Evolutionary conservation across 1,140 invertebrate species (phyloP).

Genomic region (Drosophila tani): DNA sequence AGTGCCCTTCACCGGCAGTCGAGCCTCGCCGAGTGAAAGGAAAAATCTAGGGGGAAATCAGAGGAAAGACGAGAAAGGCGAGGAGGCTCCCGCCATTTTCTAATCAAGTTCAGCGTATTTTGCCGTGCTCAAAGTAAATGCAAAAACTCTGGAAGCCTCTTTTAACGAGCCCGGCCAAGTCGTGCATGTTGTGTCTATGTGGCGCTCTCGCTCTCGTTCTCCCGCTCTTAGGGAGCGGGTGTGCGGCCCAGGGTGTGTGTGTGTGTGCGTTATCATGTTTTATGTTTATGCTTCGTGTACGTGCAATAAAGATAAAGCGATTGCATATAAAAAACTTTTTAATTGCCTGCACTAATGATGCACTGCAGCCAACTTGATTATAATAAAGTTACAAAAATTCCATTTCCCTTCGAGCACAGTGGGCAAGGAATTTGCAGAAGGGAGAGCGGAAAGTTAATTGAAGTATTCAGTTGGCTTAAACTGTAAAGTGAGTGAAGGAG

Average conservation of each 20-base stretch:
- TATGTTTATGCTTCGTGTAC: constrained; percentile 80
- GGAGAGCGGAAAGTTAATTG: not conserved
- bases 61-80: no score
- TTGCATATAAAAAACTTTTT: constrained; percentile 81
- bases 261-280: constrained; percentile 71
- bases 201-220: not conserved
- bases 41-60: not conserved
- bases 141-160: constrained; percentile 51
- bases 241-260: constrained; percentile 8
- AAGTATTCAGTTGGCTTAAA: not conserved
- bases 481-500: not conserved
- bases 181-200: constrained; percentile 44
- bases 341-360: constrained; percentile 84
- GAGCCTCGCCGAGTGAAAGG: constrained; percentile 31
- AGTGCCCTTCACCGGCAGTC: constrained; percentile 37
- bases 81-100: constrained; percentile 12
- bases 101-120: constrained; percentile 57
- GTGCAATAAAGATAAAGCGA: constrained; percentile 82
- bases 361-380: constrained; percentile 80
- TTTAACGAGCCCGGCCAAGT: constrained; percentile 41
- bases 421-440: not conserved
- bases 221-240: not conserved
- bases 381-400: constrained; percentile 68
- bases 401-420: constrained; percentile 42
- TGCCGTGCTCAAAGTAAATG: constrained; percentile 42